Evolutionary conservation across 2,888 invertebrate species (phyloP), one percentile per base, ranked within the genome.

Genomic region (Geophilus truncorum): DNA sequence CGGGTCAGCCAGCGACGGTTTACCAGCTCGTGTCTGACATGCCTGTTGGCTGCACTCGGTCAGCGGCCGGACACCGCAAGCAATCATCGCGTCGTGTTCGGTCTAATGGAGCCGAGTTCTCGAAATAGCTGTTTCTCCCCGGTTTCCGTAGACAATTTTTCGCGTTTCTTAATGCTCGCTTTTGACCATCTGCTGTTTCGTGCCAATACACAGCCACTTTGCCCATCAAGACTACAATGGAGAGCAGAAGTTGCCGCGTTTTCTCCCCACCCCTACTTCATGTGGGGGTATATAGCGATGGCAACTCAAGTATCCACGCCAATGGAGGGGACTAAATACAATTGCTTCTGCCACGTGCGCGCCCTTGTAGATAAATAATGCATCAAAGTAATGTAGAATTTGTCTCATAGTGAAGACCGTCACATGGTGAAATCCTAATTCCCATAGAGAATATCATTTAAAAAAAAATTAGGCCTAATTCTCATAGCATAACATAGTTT

Each of bases 11-110:
- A n/a, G 70, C 70, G 70, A 70, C 70, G 70, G 70, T 70, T 70
- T 70, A 70, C 70, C 70, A 70, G 70, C 70, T 70, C 70, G 70
- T 70, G 70, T 70, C 70, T n/a, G 70, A 70, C 70, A 70, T 70
- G 70, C 70, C 70, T 70, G 70, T 70, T 70, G 70, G 62, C 62
- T 62, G 62, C 62, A 23, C 25, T 62, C 62, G 62, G 23, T 62
- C 62, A 23, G 62, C 62, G 23, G 70, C 70, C 70, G 70, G 70
- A 70, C 70, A 70, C 51, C 51, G 51, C 51, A 18, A 51, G 51
- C 51, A 51, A 51, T 51, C 21, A 70, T 25, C 70, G 28, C 1
- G 25, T 45, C 6, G 25, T 25, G 62, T 18, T 3, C 62, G 62
- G 62, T 62, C 25, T 62, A 62, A 62, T 23, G 62, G 23, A 62